A percentile compares a stretch with the other conserved stretches of the same genome.
These are phyloP conservation scores for Andrena hattorfiana DNA, from an alignment of 2,888 invertebrate genomes.

Conservation along the genomic window DNA sequence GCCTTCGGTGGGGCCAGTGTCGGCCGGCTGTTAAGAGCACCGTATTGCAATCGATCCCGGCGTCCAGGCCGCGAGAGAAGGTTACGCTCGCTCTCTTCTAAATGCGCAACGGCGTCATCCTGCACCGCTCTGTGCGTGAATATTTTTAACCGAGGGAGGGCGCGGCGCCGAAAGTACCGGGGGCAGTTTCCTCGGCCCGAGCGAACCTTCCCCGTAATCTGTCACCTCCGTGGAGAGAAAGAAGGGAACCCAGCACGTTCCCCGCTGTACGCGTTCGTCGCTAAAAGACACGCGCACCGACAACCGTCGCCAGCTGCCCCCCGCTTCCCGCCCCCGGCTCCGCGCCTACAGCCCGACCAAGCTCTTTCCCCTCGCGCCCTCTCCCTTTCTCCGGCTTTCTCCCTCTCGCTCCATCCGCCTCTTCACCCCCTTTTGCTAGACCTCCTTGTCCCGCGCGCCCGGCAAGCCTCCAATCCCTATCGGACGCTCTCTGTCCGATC, in stretches of 20 bases:
- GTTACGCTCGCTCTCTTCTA: conserved; percentile 53
- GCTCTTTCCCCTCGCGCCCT: background rate
- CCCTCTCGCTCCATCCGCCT: background rate
- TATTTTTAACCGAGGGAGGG: conserved; percentile 54
- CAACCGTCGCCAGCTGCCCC: background rate
- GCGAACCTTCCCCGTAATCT: conserved; percentile 39
- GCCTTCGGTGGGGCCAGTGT: conserved; percentile 55
- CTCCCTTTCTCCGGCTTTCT: conserved; percentile 14
- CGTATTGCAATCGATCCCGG: conserved; percentile 62
- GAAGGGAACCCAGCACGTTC: conserved; percentile 32
- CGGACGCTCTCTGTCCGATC: conserved; percentile 22
- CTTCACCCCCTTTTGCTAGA: background rate
- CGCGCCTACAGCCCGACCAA: too few species aligned
- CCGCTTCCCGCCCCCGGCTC: background rate
- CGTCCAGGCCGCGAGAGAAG: conserved; percentile 38
- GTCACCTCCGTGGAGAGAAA: conserved; percentile 28
- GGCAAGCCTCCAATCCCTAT: background rate
- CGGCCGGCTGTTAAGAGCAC: conserved; percentile 53
- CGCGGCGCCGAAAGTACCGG: conserved; percentile 1
- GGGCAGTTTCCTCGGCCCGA: conserved; percentile 22
- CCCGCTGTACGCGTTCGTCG: conserved; percentile 44
- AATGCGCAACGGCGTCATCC: conserved; percentile 60
- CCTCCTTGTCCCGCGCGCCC: background rate
- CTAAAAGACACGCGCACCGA: conserved; percentile 39
- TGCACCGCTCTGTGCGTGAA: conserved; percentile 39